Conservation (phyloP, 1,140 invertebrate species). For the Cephus cinctus region DNA sequence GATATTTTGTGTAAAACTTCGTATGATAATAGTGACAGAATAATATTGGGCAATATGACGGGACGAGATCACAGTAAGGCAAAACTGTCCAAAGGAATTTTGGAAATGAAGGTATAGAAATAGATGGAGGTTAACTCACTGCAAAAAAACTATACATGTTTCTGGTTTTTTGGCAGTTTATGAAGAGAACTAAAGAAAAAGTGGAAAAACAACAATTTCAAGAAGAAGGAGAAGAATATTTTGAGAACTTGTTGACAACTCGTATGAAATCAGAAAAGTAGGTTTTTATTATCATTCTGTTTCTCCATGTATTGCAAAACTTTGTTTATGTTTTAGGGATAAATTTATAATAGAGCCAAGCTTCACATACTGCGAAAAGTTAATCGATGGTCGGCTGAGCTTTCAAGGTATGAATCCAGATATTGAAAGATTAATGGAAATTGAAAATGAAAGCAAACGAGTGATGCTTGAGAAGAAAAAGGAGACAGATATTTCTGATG, state of each 20-base stretch:
- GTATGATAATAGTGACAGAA: too few relatives aligned
- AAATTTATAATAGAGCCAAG: constrained; percentile 76
- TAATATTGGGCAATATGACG: too few relatives aligned
- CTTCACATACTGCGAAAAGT: constrained; percentile 70
- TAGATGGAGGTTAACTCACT: constrained; percentile 6
- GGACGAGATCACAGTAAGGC: constrained; percentile 31
- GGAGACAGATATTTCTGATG: constrained; percentile 68
- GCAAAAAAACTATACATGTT: neutral
- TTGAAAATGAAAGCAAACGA: constrained; percentile 53
- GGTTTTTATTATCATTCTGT: constrained; percentile 1
- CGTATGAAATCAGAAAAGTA: constrained; percentile 57
- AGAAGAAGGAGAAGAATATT: constrained; percentile 66
- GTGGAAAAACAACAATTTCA: constrained; percentile 74
- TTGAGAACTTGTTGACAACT: constrained; percentile 57
- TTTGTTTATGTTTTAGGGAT: constrained; percentile 52
- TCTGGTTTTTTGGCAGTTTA: constrained; percentile 63
- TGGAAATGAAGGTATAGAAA: constrained; percentile 67
- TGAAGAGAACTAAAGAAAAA: constrained; percentile 84
- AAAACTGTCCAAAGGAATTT: constrained; percentile 66
- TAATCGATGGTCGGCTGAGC: constrained; percentile 79
- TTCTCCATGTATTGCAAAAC: neutral
- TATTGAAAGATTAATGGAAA: constrained; percentile 72
- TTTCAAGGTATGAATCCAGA: constrained; percentile 88
- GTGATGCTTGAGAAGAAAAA: constrained; percentile 46
- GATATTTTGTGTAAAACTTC: too few relatives aligned